Base-by-base conservation (phyloP, 2,888 invertebrate genomes). In the Sclerodermus sp. region DNA sequence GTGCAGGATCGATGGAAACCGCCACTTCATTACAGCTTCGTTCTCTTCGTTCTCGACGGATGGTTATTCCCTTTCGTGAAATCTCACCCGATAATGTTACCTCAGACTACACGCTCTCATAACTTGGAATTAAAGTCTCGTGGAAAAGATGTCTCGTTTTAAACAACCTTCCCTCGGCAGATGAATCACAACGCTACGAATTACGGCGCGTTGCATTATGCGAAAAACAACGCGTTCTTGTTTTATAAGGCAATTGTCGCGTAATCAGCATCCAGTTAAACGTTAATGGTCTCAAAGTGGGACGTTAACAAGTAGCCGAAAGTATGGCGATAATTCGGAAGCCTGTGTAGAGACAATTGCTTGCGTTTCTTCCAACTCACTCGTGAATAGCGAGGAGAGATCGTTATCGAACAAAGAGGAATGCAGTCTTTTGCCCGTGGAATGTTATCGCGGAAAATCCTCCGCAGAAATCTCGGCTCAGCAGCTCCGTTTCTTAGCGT, bases 1-100 rank as follows among this genome's bases (percentile, higher is more conserved):
- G 48, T 53, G 52, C 55, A 44, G 53, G 62, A 62, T 57, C 62
- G 62, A 62, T 62, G 57, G 49, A 30, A 42, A 48, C 50, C 49
- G 44, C 39, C 51, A 45, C 53, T 59, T 55, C 49, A 51, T 55
- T 59, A 55, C 50, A 10, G 23, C 41, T 42, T 30, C 41, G n/a
- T 34, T 34, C 18, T 45, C 50, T 50, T 55, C 55, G 57, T 58
- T 58, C 52, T 50, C 47, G 56, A 53, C 48, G 53, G 56, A 56
- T 53, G 42, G 46, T 47, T 53, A 49, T 43, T 53, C 42, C 41
- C 47, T 55, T 37, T 37, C 51, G 36, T 13, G 43, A 61, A 51
- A n/a, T n/a, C n/a, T n/a, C n/a, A n/a, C n/a, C n/a, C n/a, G n/a
- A n/a, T n/a, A n/a, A n/a, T n/a, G n/a, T n/a, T n/a, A n/a, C n/a